phyloP scores from a whole-genome alignment of 2,888 invertebrate species.

The Drosophila siamana region DNA sequence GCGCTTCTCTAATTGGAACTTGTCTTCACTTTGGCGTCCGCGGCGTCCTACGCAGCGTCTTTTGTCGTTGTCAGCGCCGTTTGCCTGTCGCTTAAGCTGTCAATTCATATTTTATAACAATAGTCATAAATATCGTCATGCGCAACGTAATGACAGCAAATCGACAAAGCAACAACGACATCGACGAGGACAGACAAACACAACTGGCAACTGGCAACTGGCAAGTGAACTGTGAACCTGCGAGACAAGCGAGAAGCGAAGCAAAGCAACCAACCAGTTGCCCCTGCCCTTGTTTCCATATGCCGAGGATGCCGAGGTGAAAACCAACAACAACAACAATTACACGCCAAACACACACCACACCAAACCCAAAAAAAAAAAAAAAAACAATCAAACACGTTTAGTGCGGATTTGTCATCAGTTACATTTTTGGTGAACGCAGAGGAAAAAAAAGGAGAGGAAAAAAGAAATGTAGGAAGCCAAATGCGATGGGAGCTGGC shows the following conservation, averaged over 20 bases:
- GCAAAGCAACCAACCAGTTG: constrained; percentile 7
- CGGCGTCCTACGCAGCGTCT: constrained; percentile 21
- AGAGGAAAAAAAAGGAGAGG: constrained; percentile 14
- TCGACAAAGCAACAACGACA: constrained; percentile 43
- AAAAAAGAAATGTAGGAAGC: constrained; percentile 1
- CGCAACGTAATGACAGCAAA: constrained; percentile 75
- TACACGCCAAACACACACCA: constrained; percentile 43
- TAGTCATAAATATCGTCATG: constrained; percentile 83
- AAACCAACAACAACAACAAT: constrained; percentile 58
- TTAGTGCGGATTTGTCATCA: constrained; percentile 75
- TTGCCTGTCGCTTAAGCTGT: constrained; percentile 77
- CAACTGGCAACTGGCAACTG: constrained; percentile 16
- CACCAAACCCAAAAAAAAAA: constrained; percentile 5
- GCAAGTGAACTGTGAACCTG: constrained; percentile 14
- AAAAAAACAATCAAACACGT: constrained; percentile 72
- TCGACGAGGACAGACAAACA: constrained; percentile 28
- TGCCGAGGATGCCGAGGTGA: constrained; percentile 40
- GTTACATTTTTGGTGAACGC: constrained; percentile 32
- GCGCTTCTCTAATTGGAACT: constrained; percentile 79
- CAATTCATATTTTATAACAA: constrained; percentile 84
- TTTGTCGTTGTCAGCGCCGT: constrained; percentile 30
- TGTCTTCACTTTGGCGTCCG: constrained; percentile 53
- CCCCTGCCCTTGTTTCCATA: not conserved
- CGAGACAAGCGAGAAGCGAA: too few species aligned
- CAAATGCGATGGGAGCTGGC: not conserved